A percentile compares a stretch with the other conserved stretches of the same genome.
These are phyloP conservation scores for Erethizon dorsatum DNA, from an alignment of 2,797 vertebrate genomes.

Conservation along the genomic window DNA sequence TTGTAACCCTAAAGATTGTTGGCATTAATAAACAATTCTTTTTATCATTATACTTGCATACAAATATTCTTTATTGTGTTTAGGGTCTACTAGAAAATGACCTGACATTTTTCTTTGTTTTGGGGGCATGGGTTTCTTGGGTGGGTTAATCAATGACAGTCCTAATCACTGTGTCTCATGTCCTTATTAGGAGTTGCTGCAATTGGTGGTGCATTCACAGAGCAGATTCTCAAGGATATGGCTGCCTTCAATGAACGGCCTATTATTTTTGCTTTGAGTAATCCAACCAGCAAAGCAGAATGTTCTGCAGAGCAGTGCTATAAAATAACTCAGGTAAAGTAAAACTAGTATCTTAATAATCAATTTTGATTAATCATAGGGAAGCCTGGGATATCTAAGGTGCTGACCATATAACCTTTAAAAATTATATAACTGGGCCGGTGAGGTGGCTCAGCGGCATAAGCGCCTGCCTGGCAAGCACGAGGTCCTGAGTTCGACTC, in stretches of 20 bases:
- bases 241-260: slow-evolving; percentile 95
- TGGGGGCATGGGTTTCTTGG: not conserved
- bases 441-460: too few species aligned
- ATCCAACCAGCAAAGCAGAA: slow-evolving; percentile 99
- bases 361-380: slow-evolving; percentile 2
- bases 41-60: slow-evolving; percentile 39
- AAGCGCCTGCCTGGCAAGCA: too few species aligned
- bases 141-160: not conserved
- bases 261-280: slow-evolving; percentile 98
- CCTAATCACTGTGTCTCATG: slow-evolving; percentile 59
- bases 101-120: not conserved
- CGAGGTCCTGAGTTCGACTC: too few species aligned
- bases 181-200: slow-evolving; percentile 95
- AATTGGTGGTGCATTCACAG: slow-evolving; percentile 95
- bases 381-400: not conserved
- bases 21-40: not conserved
- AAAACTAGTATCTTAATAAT: slow-evolving; percentile 33
- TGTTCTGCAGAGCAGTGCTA: slow-evolving; percentile 99
- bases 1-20: slow-evolving; percentile 4
- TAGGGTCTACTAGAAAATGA: not conserved
- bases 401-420: not conserved
- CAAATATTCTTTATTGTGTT: slow-evolving; percentile 38
- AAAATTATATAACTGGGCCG: not conserved
- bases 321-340: slow-evolving; percentile 94
- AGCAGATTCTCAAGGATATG: slow-evolving; percentile 96